phyloP scores from a whole-genome alignment of 2,888 invertebrate genomes.

The Serripes groenlandicus region DNA sequence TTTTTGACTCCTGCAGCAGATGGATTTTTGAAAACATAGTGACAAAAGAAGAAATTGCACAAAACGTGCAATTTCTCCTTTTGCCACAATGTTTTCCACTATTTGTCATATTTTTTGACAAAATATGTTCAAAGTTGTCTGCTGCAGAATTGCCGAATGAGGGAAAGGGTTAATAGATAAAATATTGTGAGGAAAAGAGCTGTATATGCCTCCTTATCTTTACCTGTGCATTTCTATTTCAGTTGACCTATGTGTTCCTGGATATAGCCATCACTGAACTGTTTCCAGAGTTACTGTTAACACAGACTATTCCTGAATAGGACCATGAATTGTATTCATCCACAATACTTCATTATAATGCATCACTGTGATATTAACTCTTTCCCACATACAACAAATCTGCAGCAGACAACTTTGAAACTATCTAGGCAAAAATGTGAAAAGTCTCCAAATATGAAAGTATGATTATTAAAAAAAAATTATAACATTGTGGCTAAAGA shows the following conservation, averaged over 20 bases:
- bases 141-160: too few species aligned
- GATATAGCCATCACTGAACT: slow-evolving; percentile 92
- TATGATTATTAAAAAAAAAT: too few species aligned
- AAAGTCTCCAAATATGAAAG: too few species aligned
- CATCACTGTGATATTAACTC: too few species aligned
- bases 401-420: too few species aligned
- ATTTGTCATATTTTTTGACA: not conserved
- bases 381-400: too few species aligned
- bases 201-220: not conserved
- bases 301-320: not conserved
- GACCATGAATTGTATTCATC: not conserved
- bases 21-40: not conserved
- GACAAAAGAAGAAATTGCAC: not conserved
- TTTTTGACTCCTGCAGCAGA: too few species aligned
- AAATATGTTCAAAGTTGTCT: not conserved
- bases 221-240: slow-evolving; percentile 72
- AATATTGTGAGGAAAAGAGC: too few species aligned
- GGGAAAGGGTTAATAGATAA: too few species aligned
- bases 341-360: too few species aligned
- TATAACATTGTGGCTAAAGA: not conserved
- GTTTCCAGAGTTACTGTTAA: slow-evolving; percentile 89
- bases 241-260: slow-evolving; percentile 92
- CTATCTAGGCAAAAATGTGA: too few species aligned
- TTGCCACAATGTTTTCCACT: not conserved
- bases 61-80: not conserved